Conservation (phyloP, 2,113 vertebrate species). For the Felis chaus region DNA sequence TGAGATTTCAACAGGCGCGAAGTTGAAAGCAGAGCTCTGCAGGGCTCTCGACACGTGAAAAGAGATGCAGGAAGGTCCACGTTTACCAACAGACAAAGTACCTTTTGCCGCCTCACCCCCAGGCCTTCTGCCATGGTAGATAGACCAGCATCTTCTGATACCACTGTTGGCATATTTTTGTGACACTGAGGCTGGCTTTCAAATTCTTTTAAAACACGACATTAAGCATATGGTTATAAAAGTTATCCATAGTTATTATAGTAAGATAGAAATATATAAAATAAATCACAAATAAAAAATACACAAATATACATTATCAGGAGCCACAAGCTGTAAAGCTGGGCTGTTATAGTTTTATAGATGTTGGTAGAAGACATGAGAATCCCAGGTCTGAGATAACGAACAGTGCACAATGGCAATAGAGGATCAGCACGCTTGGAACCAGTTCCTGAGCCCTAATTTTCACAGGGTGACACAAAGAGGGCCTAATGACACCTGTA, state of each 20-base stretch:
- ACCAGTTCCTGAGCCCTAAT: background rate
- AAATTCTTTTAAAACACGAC: background rate
- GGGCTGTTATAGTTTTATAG: background rate
- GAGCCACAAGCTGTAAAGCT: background rate
- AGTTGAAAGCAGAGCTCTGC: background rate
- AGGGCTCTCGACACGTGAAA: background rate
- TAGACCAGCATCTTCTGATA: background rate
- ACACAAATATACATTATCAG: background rate
- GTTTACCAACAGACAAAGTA: background rate
- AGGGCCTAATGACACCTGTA: background rate
- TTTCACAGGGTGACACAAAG: background rate
- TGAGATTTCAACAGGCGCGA: background rate
- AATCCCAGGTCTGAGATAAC: background rate
- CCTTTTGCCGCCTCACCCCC: background rate
- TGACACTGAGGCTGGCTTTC: background rate
- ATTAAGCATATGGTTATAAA: background rate
- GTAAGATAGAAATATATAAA: background rate
- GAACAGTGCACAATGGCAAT: background rate
- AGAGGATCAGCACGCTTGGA: background rate
- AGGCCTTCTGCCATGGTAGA: background rate
- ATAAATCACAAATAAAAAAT: background rate
- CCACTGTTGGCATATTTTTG: background rate
- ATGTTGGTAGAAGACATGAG: background rate
- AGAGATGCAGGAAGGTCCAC: background rate
- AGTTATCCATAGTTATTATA: background rate